These are phyloP conservation scores for Emydura subglobosa DNA, from an alignment of 2,113 vertebrate species.

Conservation along the genomic window DNA sequence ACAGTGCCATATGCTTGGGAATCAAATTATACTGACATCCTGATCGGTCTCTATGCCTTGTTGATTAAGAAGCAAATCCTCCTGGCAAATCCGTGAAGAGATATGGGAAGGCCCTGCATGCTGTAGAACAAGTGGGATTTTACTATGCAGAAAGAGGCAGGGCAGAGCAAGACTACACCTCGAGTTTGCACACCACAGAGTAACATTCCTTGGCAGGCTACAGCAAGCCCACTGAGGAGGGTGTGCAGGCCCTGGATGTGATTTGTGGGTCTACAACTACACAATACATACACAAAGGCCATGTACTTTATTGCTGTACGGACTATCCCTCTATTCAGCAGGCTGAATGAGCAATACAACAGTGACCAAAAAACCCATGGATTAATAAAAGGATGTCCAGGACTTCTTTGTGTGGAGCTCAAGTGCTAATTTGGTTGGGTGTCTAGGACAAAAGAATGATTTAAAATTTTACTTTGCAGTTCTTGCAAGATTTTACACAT, in stretches of 20 bases:
- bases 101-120: not conserved
- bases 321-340: not conserved
- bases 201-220: not conserved
- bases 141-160: not conserved
- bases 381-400: not conserved
- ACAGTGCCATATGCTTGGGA: not conserved
- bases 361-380: not conserved
- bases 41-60: slow-evolving; percentile 2
- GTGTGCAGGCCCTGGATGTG: not conserved
- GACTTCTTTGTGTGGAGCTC: not conserved
- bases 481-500: not conserved
- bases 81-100: not conserved
- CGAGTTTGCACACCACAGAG: not conserved
- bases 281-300: not conserved
- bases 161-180: rapidly evolving
- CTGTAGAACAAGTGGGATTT: not conserved
- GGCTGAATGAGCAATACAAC: rapidly evolving
- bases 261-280: not conserved
- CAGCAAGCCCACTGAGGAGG: not conserved
- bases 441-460: slow-evolving; percentile 18
- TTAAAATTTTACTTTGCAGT: slow-evolving; percentile 9
- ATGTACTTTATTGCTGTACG: not conserved
- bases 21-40: not conserved
- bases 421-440: not conserved
- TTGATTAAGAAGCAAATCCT: not conserved